Percentiles rank a stretch among this genome's conserved stretches.
Evolutionary conservation across 2,113 vertebrate genomes (phyloP).

Genomic region (Rhinolophus sinicus): DNA sequence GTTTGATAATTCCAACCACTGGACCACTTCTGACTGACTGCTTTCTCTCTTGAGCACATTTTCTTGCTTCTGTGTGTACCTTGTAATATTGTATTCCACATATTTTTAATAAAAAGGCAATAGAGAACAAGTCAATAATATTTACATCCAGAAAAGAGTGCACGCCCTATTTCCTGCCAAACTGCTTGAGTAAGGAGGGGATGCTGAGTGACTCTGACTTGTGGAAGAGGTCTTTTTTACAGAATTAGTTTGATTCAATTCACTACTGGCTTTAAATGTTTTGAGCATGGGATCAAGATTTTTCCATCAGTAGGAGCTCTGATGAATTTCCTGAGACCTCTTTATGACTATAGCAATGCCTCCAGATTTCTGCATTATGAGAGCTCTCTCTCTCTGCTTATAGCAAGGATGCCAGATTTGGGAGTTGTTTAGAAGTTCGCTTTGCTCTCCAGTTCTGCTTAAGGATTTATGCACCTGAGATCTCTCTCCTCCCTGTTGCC

Average conservation of each 20-base stretch:
- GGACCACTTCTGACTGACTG: background rate
- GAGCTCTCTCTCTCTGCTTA: background rate
- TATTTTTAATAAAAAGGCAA: background rate
- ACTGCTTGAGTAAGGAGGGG: background rate
- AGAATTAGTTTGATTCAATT: background rate
- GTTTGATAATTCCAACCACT: background rate
- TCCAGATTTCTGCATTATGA: background rate
- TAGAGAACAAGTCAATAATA: background rate
- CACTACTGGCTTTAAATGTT: background rate
- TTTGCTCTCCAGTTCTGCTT: background rate
- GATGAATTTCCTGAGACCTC: background rate
- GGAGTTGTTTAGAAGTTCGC: background rate
- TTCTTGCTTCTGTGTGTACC: conserved; percentile 2
- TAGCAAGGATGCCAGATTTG: background rate
- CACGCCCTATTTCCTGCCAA: background rate
- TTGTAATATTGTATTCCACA: background rate
- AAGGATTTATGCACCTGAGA: background rate
- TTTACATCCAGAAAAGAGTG: background rate
- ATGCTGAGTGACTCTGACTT: background rate
- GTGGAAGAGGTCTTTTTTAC: background rate
- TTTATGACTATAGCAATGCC: background rate
- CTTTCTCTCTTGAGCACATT: background rate
- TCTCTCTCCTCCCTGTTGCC: background rate
- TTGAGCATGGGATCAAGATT: background rate
- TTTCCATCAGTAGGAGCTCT: background rate